These are phyloP conservation scores for Phyllotreta cruciferae DNA, from an alignment of 2,888 invertebrate genomes.

Conservation along the genomic window DNA sequence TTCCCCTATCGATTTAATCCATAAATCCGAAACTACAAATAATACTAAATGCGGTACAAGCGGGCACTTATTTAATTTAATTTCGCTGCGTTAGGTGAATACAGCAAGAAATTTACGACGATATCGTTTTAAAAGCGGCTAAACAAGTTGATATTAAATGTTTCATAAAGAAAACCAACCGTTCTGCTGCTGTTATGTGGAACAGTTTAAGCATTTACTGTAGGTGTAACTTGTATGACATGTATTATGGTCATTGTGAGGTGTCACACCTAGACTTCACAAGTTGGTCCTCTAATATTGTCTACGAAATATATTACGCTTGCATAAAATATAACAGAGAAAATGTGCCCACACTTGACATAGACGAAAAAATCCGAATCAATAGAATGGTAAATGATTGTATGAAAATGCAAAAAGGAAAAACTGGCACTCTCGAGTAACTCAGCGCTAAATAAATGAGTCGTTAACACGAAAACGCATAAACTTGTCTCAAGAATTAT, in stretches of 20 bases:
- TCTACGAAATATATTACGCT: too few relatives aligned
- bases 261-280: conserved; percentile 47
- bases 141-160: conserved; percentile 25
- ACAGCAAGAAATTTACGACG: conserved; percentile 3
- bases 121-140: conserved; percentile 21
- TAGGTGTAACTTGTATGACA: conserved; percentile 54
- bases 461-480: conserved; percentile 9
- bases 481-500: conserved; percentile 5
- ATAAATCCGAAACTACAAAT: conserved; percentile 8
- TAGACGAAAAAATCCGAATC: background rate
- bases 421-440: too few relatives aligned
- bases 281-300: conserved; percentile 37
- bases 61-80: too few relatives aligned
- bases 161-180: conserved; percentile 39
- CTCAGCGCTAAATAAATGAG: background rate
- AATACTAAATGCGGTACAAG: too few relatives aligned
- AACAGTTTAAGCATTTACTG: conserved; percentile 48
- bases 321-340: too few relatives aligned
- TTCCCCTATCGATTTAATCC: conserved; percentile 11
- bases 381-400: conserved; percentile 1
- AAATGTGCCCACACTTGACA: background rate
- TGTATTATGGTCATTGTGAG: conserved; percentile 48
- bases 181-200: conserved; percentile 45
- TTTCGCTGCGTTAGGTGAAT: background rate
- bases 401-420: too few relatives aligned